These are phyloP conservation scores for Genyomyrus donnyi DNA, from an alignment of 2,113 vertebrate species.

Conservation along the genomic window DNA sequence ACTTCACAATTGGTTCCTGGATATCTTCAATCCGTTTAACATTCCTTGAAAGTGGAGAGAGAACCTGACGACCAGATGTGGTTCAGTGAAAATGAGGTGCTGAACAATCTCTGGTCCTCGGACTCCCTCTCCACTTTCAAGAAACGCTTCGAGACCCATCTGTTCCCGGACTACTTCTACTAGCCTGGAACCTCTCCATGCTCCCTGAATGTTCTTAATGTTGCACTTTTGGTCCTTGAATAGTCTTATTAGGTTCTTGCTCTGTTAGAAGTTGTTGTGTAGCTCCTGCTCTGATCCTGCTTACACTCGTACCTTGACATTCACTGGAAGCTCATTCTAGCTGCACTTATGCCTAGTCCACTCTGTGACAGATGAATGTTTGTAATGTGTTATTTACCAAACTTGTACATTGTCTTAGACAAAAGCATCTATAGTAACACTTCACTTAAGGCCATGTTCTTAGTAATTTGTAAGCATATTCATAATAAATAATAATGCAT, in stretches of 20 bases:
- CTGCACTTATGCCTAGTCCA: neutral
- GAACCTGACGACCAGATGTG: neutral
- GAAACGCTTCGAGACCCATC: neutral
- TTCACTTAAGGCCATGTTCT: neutral
- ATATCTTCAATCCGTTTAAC: neutral
- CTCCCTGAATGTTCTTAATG: neutral
- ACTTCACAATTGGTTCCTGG: neutral
- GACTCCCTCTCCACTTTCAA: neutral
- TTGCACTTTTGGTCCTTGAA: neutral
- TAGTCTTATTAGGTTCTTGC: neutral
- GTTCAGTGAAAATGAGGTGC: neutral
- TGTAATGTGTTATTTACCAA: neutral
- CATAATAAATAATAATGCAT: neutral
- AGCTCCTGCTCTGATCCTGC: neutral
- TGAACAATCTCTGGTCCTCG: neutral
- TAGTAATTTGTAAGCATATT: neutral
- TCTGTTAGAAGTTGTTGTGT: neutral
- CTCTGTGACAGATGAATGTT: neutral
- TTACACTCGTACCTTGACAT: neutral
- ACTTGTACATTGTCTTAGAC: neutral
- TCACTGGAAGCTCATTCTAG: neutral
- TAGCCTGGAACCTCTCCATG: neutral
- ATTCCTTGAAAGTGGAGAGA: neutral
- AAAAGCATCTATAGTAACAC: neutral
- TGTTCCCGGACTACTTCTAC: neutral